Evolutionary conservation across 2,113 vertebrate genomes (phyloP).

Genomic region (Dolichotis patagonum): DNA sequence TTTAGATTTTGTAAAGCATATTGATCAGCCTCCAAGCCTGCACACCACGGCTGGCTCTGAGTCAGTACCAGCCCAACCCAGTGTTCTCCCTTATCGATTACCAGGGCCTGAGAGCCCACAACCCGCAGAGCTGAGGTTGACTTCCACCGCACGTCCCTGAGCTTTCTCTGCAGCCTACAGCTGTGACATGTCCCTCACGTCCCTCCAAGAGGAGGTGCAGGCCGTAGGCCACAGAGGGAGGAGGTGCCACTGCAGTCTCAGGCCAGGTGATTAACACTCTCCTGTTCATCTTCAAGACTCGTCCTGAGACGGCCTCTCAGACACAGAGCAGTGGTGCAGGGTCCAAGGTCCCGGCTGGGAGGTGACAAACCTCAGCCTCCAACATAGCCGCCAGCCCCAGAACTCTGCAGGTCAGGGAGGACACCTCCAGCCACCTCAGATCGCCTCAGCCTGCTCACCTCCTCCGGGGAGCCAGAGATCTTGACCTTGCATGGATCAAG

Average conservation of each 20-base stretch:
- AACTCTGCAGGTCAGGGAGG: not conserved
- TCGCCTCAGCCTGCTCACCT: too few species aligned
- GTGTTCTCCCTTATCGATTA: too few species aligned
- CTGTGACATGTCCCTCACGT: rapidly evolving
- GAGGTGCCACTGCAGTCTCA: not conserved
- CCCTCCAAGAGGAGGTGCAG: not conserved
- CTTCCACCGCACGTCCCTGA: rapidly evolving
- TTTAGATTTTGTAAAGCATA: not conserved
- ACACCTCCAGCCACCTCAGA: not conserved
- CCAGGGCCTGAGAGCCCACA: not conserved
- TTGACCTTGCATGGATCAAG: too few species aligned
- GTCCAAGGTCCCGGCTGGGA: too few species aligned
- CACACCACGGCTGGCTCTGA: not conserved
- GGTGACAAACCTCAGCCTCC: not conserved
- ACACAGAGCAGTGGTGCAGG: too few species aligned
- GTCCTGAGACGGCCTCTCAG: too few species aligned
- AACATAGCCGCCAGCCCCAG: rapidly evolving
- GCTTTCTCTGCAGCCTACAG: too few species aligned
- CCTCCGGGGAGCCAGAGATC: too few species aligned
- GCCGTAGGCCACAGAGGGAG: not conserved
- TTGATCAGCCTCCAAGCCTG: too few species aligned
- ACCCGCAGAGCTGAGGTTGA: rapidly evolving
- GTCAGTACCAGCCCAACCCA: not conserved
- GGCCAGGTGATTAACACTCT: too few species aligned
- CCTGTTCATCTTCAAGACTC: not conserved